These are phyloP conservation scores for Acanthurus leucopareius DNA, from an alignment of 2,797 vertebrate species.

Conservation along the genomic window DNA sequence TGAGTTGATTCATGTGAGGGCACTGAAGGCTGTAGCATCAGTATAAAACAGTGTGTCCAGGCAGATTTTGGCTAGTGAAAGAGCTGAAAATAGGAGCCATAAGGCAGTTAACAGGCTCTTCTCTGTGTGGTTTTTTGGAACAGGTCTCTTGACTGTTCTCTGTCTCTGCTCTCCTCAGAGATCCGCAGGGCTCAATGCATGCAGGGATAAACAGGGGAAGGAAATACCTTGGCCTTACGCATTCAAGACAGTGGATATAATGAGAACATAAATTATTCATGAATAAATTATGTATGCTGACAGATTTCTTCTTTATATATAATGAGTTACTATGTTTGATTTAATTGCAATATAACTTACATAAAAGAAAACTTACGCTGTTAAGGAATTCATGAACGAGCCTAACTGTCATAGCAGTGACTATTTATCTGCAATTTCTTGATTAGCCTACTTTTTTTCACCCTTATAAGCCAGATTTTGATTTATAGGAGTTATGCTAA, in stretches of 20 bases:
- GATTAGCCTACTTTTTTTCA: background rate
- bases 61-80: conserved; percentile 55
- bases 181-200: conserved; percentile 66
- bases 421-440: background rate
- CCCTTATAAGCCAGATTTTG: background rate
- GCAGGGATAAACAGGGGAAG: conserved; percentile 72
- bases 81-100: conserved; percentile 69
- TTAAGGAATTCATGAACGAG: background rate
- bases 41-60: conserved; percentile 66
- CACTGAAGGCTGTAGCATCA: conserved; percentile 32
- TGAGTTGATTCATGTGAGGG: conserved; percentile 44
- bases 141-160: conserved; percentile 81
- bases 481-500: background rate
- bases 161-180: conserved; percentile 69
- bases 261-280: conserved; percentile 25
- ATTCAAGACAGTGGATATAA: conserved; percentile 39
- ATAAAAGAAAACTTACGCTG: background rate
- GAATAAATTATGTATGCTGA: conserved; percentile 6
- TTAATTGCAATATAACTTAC: background rate
- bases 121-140: conserved; percentile 80
- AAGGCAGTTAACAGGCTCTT: conserved; percentile 76
- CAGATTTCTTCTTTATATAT: background rate
- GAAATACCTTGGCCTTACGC: conserved; percentile 70
- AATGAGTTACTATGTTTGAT: background rate
- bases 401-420: background rate